These are phyloP conservation scores for Metridium senile DNA, from an alignment of 92 coral and sea anemone species.

Conservation along the genomic window DNA sequence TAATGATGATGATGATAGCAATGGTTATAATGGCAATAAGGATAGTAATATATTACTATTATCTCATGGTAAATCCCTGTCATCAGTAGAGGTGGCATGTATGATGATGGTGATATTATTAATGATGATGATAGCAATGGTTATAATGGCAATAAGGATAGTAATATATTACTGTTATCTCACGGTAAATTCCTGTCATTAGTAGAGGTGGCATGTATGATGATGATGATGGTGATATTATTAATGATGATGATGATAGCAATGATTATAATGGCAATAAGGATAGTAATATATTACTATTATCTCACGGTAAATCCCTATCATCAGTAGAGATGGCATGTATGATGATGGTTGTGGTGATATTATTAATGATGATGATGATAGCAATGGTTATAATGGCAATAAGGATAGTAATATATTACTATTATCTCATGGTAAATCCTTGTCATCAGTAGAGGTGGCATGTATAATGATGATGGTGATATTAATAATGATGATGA, in stretches of 20 bases:
- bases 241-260: too few relatives aligned
- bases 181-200: too few relatives aligned
- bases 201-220: too few relatives aligned
- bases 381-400: neutral
- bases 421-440: too few relatives aligned
- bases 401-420: neutral
- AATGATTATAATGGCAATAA: neutral
- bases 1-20: neutral
- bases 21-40: neutral
- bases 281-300: neutral
- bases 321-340: too few relatives aligned
- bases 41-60: neutral
- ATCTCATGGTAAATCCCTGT: too few relatives aligned
- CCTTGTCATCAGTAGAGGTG: too few relatives aligned
- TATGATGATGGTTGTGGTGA: too few relatives aligned
- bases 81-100: too few relatives aligned
- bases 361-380: too few relatives aligned
- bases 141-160: neutral
- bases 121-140: neutral
- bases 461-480: neutral
- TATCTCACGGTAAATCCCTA: too few relatives aligned
- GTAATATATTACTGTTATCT: neutral
- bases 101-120: neutral
- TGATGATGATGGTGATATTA: neutral
- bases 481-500: too few relatives aligned